phyloP scores from a whole-genome alignment of 2,888 invertebrate genomes.

The Sinodicranocentrus sp. region DNA sequence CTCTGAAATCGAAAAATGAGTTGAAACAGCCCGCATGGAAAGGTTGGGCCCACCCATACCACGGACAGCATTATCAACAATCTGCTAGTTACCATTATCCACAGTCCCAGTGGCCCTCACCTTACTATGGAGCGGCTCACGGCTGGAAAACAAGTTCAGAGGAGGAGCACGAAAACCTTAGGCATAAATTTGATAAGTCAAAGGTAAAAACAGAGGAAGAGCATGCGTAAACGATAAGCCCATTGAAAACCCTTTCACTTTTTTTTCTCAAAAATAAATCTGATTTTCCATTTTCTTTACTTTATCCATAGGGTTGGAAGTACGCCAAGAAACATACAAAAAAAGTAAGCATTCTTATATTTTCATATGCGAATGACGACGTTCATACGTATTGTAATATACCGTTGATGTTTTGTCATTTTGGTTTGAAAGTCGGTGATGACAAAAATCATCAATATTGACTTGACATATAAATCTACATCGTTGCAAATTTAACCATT shows the following conservation, averaged over 20 bases:
- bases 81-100: slow-evolving; percentile 32
- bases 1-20: slow-evolving; percentile 43
- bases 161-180: slow-evolving; percentile 37
- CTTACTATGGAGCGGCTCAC: slow-evolving; percentile 23
- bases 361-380: background rate
- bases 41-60: background rate
- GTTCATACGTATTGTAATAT: background rate
- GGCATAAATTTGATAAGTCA: slow-evolving; percentile 28
- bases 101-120: slow-evolving; percentile 23
- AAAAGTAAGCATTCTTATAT: slow-evolving; percentile 26
- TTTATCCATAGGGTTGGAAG: slow-evolving; percentile 44
- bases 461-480: background rate
- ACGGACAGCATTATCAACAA: slow-evolving; percentile 19
- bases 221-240: too few species aligned
- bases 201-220: slow-evolving; percentile 44
- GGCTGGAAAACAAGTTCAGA: slow-evolving; percentile 9
- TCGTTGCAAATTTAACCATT: background rate
- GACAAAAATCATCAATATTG: too few species aligned
- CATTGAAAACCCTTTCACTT: too few species aligned
- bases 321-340: slow-evolving; percentile 42
- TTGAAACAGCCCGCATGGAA: background rate
- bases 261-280: too few species aligned
- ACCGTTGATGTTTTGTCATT: background rate
- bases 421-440: too few species aligned
- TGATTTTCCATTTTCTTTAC: background rate